Evolutionary conservation across 2,888 invertebrate genomes (phyloP).

Genomic region (Elegia similella): DNA sequence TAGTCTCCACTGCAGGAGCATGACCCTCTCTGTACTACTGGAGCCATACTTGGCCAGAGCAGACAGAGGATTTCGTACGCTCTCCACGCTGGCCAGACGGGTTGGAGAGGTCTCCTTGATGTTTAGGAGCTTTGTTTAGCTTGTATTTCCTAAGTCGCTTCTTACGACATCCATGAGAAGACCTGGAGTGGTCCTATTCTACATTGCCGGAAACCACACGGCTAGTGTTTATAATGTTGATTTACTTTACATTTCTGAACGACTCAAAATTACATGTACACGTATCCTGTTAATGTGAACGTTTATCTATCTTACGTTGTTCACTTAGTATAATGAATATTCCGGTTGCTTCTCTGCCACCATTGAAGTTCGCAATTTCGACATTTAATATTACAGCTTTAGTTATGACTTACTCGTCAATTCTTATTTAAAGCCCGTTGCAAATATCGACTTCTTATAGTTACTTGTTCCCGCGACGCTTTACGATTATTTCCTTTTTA

Average conservation of each 20-base stretch:
- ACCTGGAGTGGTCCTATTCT: too few relatives aligned
- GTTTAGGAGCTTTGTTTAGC: too few relatives aligned
- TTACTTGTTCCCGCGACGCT: conserved; percentile 34
- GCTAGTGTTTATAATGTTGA: neutral
- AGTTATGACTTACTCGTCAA: conserved; percentile 25
- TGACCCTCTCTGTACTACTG: too few relatives aligned
- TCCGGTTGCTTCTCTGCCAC: conserved; percentile 13
- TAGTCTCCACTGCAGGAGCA: too few relatives aligned
- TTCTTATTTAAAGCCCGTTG: conserved; percentile 25
- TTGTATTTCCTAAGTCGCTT: too few relatives aligned
- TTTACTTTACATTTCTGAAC: conserved; percentile 1
- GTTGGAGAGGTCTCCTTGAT: too few relatives aligned
- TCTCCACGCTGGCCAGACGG: too few relatives aligned
- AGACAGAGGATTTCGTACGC: too few relatives aligned
- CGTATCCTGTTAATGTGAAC: neutral
- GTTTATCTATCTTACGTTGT: conserved; percentile 9
- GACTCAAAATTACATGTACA: neutral
- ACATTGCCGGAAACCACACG: too few relatives aligned
- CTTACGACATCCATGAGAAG: too few relatives aligned
- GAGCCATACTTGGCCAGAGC: too few relatives aligned
- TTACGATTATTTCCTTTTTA: conserved; percentile 42
- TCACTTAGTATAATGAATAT: conserved; percentile 5
- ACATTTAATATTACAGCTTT: conserved; percentile 24
- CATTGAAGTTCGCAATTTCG: conserved; percentile 23
- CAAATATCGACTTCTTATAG: conserved; percentile 16